A percentile compares a stretch with the other conserved stretches of the same genome.
Conservation (phyloP, 2,888 invertebrate species). For the Abscondita cerata region DNA sequence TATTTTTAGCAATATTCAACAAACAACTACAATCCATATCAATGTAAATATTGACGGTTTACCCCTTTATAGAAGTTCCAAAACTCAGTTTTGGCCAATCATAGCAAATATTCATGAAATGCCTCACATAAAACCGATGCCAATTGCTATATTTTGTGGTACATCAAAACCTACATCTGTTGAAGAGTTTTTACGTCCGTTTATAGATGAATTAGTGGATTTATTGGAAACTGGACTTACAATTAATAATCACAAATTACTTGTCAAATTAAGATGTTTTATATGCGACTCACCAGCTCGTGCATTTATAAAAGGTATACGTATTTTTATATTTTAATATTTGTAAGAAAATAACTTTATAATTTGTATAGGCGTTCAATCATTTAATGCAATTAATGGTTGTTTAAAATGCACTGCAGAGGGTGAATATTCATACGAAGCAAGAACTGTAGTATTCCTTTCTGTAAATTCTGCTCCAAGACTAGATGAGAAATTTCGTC, state of each 20-base stretch:
- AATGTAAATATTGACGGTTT: conserved; percentile 1
- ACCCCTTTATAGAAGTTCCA: neutral
- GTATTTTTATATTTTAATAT: neutral
- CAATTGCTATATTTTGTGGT: neutral
- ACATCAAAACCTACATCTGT: neutral
- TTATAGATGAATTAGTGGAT: too few species aligned
- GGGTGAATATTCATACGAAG: too few species aligned
- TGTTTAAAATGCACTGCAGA: neutral
- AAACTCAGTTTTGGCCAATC: neutral
- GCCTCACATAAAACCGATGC: neutral
- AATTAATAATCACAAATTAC: too few species aligned
- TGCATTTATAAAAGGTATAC: too few species aligned
- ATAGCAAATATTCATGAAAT: neutral
- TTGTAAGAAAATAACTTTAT: neutral
- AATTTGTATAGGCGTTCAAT: neutral
- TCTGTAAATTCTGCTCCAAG: too few species aligned
- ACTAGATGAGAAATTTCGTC: too few species aligned
- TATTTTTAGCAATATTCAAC: too few species aligned
- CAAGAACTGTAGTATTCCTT: too few species aligned
- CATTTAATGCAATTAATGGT: neutral
- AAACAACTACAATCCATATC: neutral
- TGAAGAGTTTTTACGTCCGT: neutral
- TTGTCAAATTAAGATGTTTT: too few species aligned
- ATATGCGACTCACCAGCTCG: too few species aligned
- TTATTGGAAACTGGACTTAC: too few species aligned